Conservation (phyloP, 2,888 invertebrate genomes). For the Blera fallax region DNA sequence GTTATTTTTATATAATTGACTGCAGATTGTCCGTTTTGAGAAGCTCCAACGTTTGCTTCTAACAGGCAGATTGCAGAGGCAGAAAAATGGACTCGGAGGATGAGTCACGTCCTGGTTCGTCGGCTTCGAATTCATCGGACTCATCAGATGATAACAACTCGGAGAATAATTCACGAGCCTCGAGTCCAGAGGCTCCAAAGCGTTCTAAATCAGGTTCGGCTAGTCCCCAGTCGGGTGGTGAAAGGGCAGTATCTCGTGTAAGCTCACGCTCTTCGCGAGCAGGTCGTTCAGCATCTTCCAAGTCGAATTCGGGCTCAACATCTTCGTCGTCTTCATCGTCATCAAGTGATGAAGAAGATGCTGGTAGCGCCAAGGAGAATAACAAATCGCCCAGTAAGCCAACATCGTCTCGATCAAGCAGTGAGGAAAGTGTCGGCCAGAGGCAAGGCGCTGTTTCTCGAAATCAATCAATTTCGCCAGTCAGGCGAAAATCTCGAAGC, state of each 20-base stretch:
- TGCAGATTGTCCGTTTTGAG: slow-evolving; percentile 52
- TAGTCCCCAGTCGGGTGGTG: slow-evolving; percentile 57
- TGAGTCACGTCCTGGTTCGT: slow-evolving; percentile 79
- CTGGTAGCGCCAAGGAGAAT: slow-evolving; percentile 65
- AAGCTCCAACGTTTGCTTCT: slow-evolving; percentile 54
- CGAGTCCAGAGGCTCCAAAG: slow-evolving; percentile 71
- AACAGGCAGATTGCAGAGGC: slow-evolving; percentile 13
- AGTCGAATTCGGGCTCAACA: slow-evolving; percentile 77
- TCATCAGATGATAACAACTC: slow-evolving; percentile 82
- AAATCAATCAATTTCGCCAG: slow-evolving; percentile 76
- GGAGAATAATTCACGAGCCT: slow-evolving; percentile 79
- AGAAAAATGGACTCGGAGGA: slow-evolving; percentile 77
- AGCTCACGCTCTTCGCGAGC: slow-evolving; percentile 79
- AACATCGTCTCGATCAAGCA: slow-evolving; percentile 75
- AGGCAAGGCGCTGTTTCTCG: slow-evolving; percentile 70
- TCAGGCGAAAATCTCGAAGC: slow-evolving; percentile 76
- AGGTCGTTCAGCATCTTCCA: slow-evolving; percentile 75
- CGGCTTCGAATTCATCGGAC: slow-evolving; percentile 81
- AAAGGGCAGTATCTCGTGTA: slow-evolving; percentile 76
- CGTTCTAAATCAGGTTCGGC: slow-evolving; percentile 73
- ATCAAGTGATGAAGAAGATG: slow-evolving; percentile 60
- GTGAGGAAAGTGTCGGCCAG: slow-evolving; percentile 75
- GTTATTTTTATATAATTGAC: slow-evolving; percentile 47
- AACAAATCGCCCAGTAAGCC: slow-evolving; percentile 73
- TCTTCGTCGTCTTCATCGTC: slow-evolving; percentile 77